These are phyloP conservation scores for Xylota sylvarum DNA, from an alignment of 2,888 invertebrate species.

Conservation along the genomic window DNA sequence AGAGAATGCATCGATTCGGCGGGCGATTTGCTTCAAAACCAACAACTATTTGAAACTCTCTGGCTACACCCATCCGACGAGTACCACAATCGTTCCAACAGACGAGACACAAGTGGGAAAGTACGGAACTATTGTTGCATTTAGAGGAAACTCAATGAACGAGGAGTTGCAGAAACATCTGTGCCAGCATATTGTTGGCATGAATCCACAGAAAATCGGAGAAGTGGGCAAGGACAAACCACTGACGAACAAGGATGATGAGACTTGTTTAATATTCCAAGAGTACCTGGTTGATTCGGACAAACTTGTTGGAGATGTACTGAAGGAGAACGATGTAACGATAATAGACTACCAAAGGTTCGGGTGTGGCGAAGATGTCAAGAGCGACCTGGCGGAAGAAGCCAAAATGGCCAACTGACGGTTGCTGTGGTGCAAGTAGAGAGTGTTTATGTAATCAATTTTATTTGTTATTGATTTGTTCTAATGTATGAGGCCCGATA, in stretches of 20 bases:
- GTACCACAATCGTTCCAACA: slow-evolving; percentile 83
- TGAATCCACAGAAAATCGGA: slow-evolving; percentile 92
- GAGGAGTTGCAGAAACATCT: slow-evolving; percentile 88
- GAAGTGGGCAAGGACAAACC: slow-evolving; percentile 88
- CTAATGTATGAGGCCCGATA: background rate
- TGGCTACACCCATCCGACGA: slow-evolving; percentile 92
- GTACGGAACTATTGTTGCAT: slow-evolving; percentile 93
- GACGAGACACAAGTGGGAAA: slow-evolving; percentile 89
- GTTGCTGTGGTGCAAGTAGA: slow-evolving; percentile 47
- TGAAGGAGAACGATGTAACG: slow-evolving; percentile 88
- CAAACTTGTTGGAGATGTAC: slow-evolving; percentile 90
- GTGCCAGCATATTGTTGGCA: slow-evolving; percentile 97
- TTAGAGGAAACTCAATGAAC: slow-evolving; percentile 86
- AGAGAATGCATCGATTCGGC: slow-evolving; percentile 93
- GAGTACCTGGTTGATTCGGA: slow-evolving; percentile 93
- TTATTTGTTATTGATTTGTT: background rate
- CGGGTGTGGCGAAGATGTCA: slow-evolving; percentile 91
- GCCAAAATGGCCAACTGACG: slow-evolving; percentile 80
- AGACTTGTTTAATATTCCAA: slow-evolving; percentile 93
- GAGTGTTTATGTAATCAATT: slow-evolving; percentile 16
- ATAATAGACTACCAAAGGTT: slow-evolving; percentile 94
- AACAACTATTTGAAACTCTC: slow-evolving; percentile 86
- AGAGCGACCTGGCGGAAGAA: slow-evolving; percentile 79
- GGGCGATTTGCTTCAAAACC: slow-evolving; percentile 91
- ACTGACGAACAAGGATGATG: slow-evolving; percentile 89